Evolutionary conservation across 2,113 vertebrate species (phyloP).

Genomic region (Ictalurus punctatus): DNA sequence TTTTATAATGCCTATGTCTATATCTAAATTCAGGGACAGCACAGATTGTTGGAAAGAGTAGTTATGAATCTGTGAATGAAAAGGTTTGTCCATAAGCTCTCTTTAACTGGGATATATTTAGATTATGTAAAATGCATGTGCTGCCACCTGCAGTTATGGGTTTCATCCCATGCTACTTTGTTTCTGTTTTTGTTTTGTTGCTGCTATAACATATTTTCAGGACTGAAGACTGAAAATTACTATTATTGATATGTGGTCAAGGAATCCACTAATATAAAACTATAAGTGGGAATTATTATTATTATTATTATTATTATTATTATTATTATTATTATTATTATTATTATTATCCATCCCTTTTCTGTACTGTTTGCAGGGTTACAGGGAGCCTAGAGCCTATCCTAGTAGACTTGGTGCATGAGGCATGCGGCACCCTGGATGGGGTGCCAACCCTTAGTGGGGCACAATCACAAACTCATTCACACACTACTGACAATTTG

Average conservation of each 20-base stretch:
- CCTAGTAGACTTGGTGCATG: too few species aligned
- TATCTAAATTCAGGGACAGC: background rate
- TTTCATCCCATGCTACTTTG: conserved; percentile 26
- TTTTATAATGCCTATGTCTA: background rate
- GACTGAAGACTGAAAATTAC: background rate
- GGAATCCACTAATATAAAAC: background rate
- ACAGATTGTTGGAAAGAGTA: background rate
- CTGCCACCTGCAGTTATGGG: conserved; percentile 68
- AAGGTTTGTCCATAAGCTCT: too few species aligned
- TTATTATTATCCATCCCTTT: background rate
- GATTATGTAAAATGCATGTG: conserved; percentile 55
- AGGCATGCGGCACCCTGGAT: too few species aligned
- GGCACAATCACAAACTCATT: too few species aligned
- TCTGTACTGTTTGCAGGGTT: too few species aligned
- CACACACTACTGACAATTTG: too few species aligned
- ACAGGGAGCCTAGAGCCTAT: too few species aligned
- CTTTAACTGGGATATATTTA: background rate
- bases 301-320: background rate
- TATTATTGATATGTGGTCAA: background rate
- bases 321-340: background rate
- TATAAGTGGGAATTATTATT: background rate
- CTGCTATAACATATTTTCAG: background rate
- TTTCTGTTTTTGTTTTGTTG: background rate
- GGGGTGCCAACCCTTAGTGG: too few species aligned
- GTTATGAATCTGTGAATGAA: background rate